Conservation (phyloP, 2,113 vertebrate species). For the Delphinus delphis region DNA sequence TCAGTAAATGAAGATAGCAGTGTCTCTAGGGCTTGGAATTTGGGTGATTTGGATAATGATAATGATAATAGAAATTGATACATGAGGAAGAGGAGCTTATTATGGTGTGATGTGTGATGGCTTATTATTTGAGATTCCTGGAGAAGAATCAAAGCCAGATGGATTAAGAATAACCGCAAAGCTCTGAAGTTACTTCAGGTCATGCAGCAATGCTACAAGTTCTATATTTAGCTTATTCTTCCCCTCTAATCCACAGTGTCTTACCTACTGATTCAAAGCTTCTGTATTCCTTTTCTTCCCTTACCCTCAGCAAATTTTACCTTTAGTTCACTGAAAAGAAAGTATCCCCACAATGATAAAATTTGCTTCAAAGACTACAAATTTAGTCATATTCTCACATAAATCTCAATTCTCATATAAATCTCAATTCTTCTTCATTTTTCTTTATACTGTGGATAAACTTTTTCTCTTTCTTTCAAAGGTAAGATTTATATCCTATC, state of each 20-base stretch:
- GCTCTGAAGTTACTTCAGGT: background rate
- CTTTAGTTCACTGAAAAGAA: background rate
- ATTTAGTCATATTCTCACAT: background rate
- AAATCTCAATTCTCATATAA: background rate
- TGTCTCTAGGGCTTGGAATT: background rate
- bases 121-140: background rate
- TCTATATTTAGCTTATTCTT: background rate
- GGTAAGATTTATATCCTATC: background rate
- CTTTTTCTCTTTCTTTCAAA: background rate
- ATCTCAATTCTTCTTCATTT: background rate
- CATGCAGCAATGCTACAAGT: background rate
- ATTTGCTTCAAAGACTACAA: background rate
- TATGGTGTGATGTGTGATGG: fast-evolving
- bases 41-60: background rate
- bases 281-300: background rate
- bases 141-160: background rate
- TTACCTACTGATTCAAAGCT: background rate
- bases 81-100: background rate
- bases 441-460: background rate
- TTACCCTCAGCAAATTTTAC: background rate
- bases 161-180: background rate
- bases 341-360: background rate
- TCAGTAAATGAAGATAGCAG: background rate
- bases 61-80: background rate
- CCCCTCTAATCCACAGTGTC: background rate